phyloP scores from a whole-genome alignment of 2,888 invertebrate species.

The Syrista parreyssii region DNA sequence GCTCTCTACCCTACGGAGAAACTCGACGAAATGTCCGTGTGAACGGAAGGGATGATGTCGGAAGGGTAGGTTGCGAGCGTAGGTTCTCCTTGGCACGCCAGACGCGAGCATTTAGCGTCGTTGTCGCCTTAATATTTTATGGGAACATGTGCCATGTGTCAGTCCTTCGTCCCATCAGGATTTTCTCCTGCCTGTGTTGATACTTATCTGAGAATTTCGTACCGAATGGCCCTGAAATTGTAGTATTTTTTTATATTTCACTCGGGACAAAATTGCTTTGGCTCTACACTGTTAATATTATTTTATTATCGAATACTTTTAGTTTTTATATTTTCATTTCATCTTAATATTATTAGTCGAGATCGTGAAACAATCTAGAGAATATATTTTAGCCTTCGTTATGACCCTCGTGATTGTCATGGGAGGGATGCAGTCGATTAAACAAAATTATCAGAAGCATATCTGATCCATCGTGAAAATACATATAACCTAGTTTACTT shows the following conservation, averaged over 20 bases:
- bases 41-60: background rate
- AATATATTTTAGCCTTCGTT: too few relatives aligned
- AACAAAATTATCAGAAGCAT: constrained; percentile 45
- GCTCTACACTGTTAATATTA: background rate
- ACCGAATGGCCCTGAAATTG: background rate
- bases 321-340: too few relatives aligned
- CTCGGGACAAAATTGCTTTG: too few relatives aligned
- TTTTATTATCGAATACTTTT: too few relatives aligned
- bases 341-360: too few relatives aligned
- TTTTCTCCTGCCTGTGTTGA: background rate
- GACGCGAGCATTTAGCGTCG: background rate
- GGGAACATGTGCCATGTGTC: background rate
- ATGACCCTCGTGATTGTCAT: background rate
- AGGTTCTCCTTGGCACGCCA: background rate
- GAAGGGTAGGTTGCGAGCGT: background rate
- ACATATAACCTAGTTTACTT: constrained; percentile 40
- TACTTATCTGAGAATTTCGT: background rate
- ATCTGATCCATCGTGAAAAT: constrained; percentile 46
- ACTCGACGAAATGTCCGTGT: background rate
- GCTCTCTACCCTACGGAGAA: background rate
- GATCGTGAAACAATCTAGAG: too few relatives aligned
- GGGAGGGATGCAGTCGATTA: constrained; percentile 22
- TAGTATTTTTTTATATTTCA: background rate
- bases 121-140: background rate
- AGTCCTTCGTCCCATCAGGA: background rate